Evolutionary conservation across 92 coral and sea anemone genomes (phyloP).

Genomic region (Phenganax marumi): DNA sequence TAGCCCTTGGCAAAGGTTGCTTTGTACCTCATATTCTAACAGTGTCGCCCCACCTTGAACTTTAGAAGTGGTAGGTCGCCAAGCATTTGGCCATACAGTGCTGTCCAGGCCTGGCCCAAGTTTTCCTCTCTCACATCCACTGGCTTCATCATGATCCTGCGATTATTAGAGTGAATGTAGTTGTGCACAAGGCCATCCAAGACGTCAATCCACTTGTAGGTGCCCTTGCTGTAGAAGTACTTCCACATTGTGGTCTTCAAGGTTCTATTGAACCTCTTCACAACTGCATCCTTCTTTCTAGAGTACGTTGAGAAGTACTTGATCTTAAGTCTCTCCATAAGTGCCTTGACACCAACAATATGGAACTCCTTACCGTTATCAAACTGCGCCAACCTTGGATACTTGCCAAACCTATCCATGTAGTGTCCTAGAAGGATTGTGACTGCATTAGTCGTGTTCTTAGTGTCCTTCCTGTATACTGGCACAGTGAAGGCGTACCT

Average conservation of each 20-base stretch:
- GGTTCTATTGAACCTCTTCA: too few relatives aligned
- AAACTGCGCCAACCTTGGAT: conserved; percentile 22
- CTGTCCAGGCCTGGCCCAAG: conserved; percentile 25
- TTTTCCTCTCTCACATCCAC: conserved; percentile 36
- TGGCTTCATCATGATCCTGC: conserved; percentile 37
- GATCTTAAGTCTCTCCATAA: conserved; percentile 20
- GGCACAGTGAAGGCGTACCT: conserved; percentile 28
- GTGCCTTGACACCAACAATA: conserved; percentile 5
- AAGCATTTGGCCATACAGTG: conserved; percentile 15
- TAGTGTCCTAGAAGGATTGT: conserved; percentile 16
- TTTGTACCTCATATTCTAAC: conserved; percentile 26
- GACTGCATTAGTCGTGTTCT: conserved; percentile 22
- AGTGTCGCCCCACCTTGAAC: conserved; percentile 33
- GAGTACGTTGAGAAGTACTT: conserved; percentile 37
- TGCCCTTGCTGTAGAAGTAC: conserved; percentile 43
- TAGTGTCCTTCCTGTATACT: conserved; percentile 23
- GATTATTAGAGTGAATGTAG: conserved; percentile 39
- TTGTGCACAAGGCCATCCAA: conserved; percentile 37
- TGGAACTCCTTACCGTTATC: conserved; percentile 30
- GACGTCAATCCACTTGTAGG: conserved; percentile 46
- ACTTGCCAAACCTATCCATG: conserved; percentile 20
- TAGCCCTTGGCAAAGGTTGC: too few relatives aligned
- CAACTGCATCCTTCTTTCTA: conserved; percentile 33
- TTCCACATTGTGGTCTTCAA: conserved; percentile 44
- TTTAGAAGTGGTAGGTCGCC: conserved; percentile 18